These are phyloP conservation scores for Pollenia amentaria DNA, from an alignment of 2,888 invertebrate genomes.

Conservation along the genomic window DNA sequence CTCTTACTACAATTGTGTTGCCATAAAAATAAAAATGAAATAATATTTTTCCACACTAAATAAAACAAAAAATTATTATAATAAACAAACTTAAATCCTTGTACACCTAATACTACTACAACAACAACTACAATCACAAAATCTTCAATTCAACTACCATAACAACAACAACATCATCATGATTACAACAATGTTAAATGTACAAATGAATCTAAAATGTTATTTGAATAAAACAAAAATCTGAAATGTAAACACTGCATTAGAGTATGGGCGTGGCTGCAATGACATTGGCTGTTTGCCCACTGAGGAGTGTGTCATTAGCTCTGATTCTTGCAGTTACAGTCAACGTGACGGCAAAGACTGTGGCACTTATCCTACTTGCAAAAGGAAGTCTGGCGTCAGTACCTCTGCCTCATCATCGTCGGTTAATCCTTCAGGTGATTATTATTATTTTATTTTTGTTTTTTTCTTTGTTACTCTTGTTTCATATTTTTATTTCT, in stretches of 20 bases:
- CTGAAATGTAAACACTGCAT: constrained; percentile 73
- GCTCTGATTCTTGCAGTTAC: constrained; percentile 89
- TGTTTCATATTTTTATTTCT: neutral
- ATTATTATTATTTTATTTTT: constrained; percentile 77
- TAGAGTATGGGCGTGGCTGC: constrained; percentile 92
- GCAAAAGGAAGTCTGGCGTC: constrained; percentile 85
- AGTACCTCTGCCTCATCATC: constrained; percentile 77
- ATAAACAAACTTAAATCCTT: constrained; percentile 57
- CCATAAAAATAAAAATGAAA: constrained; percentile 61
- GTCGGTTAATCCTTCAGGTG: constrained; percentile 84
- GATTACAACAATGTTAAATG: constrained; percentile 17
- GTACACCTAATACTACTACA: constrained; percentile 39
- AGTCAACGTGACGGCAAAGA: constrained; percentile 86
- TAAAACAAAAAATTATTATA: constrained; percentile 41
- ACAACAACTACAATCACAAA: constrained; percentile 53
- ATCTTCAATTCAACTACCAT: constrained; percentile 41
- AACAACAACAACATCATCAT: neutral
- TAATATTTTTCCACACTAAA: neutral
- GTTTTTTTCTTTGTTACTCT: constrained; percentile 45
- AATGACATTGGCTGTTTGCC: constrained; percentile 91
- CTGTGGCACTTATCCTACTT: constrained; percentile 89
- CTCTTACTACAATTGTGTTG: constrained; percentile 67
- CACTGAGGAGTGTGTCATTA: constrained; percentile 88
- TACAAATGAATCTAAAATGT: neutral
- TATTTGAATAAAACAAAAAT: constrained; percentile 7